Evolutionary conservation across 2,113 vertebrate species (phyloP).

Genomic region (Callithrix jacchus): DNA sequence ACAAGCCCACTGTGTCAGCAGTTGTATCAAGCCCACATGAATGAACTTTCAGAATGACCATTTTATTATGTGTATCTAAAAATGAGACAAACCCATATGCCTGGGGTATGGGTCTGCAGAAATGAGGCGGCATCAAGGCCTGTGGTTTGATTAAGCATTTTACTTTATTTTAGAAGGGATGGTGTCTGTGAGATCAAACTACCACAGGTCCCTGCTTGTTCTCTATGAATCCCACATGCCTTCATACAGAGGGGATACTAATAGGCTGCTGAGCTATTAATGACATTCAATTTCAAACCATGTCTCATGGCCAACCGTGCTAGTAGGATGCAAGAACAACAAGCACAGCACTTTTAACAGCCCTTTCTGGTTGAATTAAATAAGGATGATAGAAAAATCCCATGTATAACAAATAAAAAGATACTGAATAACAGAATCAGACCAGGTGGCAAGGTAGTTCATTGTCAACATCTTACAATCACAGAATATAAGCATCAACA

Average conservation of each 20-base stretch:
- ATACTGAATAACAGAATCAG: background rate
- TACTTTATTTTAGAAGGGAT: constrained; percentile 58
- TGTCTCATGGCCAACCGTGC: constrained; percentile 22
- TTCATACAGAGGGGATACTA: constrained; percentile 38
- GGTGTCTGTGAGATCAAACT: constrained; percentile 65
- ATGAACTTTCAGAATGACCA: constrained; percentile 74
- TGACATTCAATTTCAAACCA: constrained; percentile 65
- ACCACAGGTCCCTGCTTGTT: constrained; percentile 45
- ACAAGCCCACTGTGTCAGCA: constrained; percentile 66
- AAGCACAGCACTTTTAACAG: constrained; percentile 51
- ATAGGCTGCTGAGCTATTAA: constrained; percentile 54
- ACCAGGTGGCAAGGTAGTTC: constrained; percentile 24
- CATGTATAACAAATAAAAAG: constrained; percentile 63
- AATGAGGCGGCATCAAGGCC: constrained; percentile 46
- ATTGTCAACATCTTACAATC: constrained; percentile 61
- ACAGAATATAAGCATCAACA: background rate
- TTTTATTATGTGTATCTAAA: constrained; percentile 78
- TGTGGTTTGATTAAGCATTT: constrained; percentile 66
- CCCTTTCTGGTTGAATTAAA: constrained; percentile 59
- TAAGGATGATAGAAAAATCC: constrained; percentile 50
- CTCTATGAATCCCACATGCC: constrained; percentile 37
- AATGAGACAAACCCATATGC: constrained; percentile 65
- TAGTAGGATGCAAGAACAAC: constrained; percentile 63
- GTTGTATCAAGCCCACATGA: constrained; percentile 72
- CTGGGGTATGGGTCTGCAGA: constrained; percentile 65